Conservation (phyloP, 2,888 invertebrate species). For the Hirtodrosophila alboralis region DNA sequence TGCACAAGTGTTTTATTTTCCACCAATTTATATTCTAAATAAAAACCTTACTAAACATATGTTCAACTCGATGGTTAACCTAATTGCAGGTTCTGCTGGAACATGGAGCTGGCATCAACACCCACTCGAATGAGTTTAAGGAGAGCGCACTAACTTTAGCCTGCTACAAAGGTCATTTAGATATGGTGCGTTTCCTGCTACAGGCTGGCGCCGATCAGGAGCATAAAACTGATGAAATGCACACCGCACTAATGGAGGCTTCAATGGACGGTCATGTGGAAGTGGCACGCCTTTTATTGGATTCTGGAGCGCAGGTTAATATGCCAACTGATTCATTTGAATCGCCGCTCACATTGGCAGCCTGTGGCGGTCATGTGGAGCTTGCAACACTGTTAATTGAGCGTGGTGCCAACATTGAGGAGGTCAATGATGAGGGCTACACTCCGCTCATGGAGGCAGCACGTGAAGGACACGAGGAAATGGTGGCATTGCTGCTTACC, state of each 20-base stretch:
- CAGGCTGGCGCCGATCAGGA: slow-evolving; percentile 98
- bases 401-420: slow-evolving; percentile 98
- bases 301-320: slow-evolving; percentile 98
- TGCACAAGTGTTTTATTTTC: slow-evolving; percentile 38
- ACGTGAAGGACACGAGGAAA: slow-evolving; percentile 98
- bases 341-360: slow-evolving; percentile 98
- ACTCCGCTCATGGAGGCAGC: slow-evolving; percentile 99
- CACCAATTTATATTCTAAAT: background rate
- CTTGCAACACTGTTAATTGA: slow-evolving; percentile 97
- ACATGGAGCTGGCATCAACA: slow-evolving; percentile 98
- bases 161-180: slow-evolving; percentile 97
- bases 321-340: slow-evolving; percentile 99
- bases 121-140: slow-evolving; percentile 99
- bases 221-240: slow-evolving; percentile 99
- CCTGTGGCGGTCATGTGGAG: slow-evolving; percentile 99
- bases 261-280: slow-evolving; percentile 99
- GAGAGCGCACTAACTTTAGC: slow-evolving; percentile 98
- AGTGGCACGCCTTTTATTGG: slow-evolving; percentile 96
- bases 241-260: slow-evolving; percentile 99
- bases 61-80: background rate
- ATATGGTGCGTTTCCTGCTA: slow-evolving; percentile 97
- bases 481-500: slow-evolving; percentile 96
- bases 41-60: background rate
- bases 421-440: slow-evolving; percentile 99
- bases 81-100: slow-evolving; percentile 89